Evolutionary conservation across 2,113 vertebrate species (phyloP).

Genomic region (Gambusia affinis): DNA sequence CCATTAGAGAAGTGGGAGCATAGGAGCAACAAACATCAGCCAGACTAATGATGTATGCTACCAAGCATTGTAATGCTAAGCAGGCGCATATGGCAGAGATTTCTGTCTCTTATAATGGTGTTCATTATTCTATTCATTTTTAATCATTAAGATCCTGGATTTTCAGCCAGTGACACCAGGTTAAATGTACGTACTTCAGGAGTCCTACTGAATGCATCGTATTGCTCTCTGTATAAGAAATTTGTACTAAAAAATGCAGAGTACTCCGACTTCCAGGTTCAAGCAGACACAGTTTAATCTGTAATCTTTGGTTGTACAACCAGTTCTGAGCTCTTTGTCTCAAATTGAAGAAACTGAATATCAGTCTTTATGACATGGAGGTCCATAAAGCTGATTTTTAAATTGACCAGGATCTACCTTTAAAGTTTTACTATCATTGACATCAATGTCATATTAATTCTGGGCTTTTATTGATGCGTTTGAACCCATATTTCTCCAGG

Average conservation of each 20-base stretch:
- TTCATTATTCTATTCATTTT: not conserved
- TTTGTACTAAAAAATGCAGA: not conserved
- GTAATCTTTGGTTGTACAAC: not conserved
- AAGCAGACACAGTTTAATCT: not conserved
- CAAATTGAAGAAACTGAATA: not conserved
- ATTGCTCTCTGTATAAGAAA: not conserved
- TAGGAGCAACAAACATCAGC: slow-evolving; percentile 25
- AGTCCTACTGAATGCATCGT: not conserved
- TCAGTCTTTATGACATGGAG: not conserved
- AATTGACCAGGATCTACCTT: not conserved
- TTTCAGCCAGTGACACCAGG: not conserved
- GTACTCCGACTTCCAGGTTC: not conserved
- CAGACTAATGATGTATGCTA: slow-evolving; percentile 9
- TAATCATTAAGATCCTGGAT: not conserved
- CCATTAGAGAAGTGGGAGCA: not conserved
- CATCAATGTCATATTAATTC: no score
- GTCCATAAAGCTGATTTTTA: not conserved
- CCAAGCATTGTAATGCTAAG: not conserved
- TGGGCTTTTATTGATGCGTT: no score
- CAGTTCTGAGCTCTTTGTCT: not conserved
- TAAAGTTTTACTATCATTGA: not conserved
- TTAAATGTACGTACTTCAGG: not conserved
- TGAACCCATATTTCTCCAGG: no score
- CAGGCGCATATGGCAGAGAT: not conserved
- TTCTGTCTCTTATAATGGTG: not conserved